Evolutionary conservation across 53 echinoderm and acorn worm species (phyloP).

Genomic region (Mesocentrotus franciscanus): DNA sequence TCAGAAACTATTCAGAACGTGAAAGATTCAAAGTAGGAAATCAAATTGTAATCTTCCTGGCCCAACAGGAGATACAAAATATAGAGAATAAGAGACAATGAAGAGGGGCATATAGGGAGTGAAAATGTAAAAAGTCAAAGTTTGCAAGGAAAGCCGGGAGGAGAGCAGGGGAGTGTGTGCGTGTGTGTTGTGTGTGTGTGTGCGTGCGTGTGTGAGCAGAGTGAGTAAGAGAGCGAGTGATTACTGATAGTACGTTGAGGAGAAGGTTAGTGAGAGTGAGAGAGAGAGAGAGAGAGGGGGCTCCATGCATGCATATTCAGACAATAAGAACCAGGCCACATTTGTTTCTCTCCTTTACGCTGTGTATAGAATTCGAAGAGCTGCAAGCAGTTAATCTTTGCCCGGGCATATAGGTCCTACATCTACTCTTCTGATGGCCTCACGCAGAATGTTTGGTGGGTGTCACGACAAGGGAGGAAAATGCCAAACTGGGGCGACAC

Average conservation of each 20-base stretch:
- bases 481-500: background rate
- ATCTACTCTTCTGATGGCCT: background rate
- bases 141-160: background rate
- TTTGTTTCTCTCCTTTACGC: no score
- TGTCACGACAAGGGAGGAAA: background rate
- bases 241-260: no score
- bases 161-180: background rate
- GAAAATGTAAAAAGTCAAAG: background rate
- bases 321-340: background rate
- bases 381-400: background rate
- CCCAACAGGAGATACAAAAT: no score
- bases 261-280: background rate
- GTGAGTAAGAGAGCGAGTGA: no score
- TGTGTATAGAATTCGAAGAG: background rate
- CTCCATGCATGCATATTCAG: no score
- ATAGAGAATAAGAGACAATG: no score
- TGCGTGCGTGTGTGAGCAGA: no score
- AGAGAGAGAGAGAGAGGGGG: background rate
- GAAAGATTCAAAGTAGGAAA: no score
- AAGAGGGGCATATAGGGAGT: no score
- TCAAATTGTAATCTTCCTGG: no score
- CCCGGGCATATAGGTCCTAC: background rate
- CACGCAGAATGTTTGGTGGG: conserved; percentile 33
- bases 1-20: no score
- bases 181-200: background rate